Conservation (phyloP, 2,888 invertebrate species). For the Phyto melanocephala region DNA sequence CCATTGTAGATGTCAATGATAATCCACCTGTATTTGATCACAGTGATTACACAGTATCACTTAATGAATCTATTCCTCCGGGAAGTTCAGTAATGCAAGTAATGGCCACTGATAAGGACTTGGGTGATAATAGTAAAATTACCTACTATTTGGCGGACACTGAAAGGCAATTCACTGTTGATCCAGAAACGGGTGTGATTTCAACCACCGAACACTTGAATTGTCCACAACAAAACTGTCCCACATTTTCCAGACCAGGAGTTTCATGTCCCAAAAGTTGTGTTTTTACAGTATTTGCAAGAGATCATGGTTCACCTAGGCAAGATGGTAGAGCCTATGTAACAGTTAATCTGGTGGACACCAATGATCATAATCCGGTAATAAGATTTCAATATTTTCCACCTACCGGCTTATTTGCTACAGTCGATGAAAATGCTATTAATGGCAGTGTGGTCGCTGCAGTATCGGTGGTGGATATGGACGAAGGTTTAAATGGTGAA, state of each 20-base stretch:
- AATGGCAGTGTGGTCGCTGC: slow-evolving; percentile 95
- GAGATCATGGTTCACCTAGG: slow-evolving; percentile 93
- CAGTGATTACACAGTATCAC: slow-evolving; percentile 93
- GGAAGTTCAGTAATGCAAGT: slow-evolving; percentile 94
- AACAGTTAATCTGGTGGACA: slow-evolving; percentile 93
- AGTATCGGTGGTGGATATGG: slow-evolving; percentile 93
- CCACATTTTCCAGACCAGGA: slow-evolving; percentile 80
- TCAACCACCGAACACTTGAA: slow-evolving; percentile 88
- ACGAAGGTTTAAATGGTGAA: slow-evolving; percentile 94
- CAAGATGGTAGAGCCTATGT: slow-evolving; percentile 96
- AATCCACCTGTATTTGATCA: slow-evolving; percentile 97
- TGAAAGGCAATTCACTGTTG: slow-evolving; percentile 93
- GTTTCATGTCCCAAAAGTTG: slow-evolving; percentile 92
- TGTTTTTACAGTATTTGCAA: slow-evolving; percentile 95
- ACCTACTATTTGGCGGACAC: slow-evolving; percentile 93
- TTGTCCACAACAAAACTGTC: slow-evolving; percentile 90
- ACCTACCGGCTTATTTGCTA: slow-evolving; percentile 90
- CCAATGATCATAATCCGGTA: slow-evolving; percentile 95
- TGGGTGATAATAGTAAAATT: slow-evolving; percentile 94
- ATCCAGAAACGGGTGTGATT: slow-evolving; percentile 94
- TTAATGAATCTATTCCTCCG: slow-evolving; percentile 96
- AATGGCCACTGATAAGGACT: slow-evolving; percentile 95
- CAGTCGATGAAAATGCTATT: slow-evolving; percentile 95
- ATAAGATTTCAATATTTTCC: slow-evolving; percentile 93
- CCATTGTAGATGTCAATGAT: slow-evolving; percentile 94